Percentiles rank a stretch among this genome's conserved stretches.
These are phyloP conservation scores for Pentalonia nigronervosa DNA, from an alignment of 1,140 invertebrate genomes.

Conservation along the genomic window DNA sequence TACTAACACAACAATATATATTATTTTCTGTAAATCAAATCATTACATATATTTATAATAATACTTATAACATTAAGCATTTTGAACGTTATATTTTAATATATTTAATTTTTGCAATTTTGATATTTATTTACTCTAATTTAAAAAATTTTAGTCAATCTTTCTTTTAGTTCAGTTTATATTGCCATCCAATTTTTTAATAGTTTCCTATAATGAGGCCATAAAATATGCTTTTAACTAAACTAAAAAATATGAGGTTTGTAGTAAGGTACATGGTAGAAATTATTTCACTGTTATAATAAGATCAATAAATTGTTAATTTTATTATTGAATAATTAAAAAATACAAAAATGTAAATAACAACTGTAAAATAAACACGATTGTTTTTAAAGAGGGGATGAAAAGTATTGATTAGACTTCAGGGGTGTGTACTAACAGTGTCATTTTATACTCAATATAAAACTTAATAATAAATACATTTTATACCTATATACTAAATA, in stretches of 20 bases:
- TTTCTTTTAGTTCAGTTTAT: neutral
- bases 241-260: neutral
- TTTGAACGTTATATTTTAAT: neutral
- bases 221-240: neutral
- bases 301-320: neutral
- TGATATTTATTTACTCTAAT: neutral
- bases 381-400: constrained; percentile 6
- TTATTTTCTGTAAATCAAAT: neutral
- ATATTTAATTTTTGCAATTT: neutral
- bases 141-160: neutral
- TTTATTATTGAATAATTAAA: neutral
- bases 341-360: neutral
- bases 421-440: neutral
- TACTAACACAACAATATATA: neutral
- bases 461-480: constrained; percentile 2
- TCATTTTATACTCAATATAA: constrained; percentile 10
- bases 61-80: neutral
- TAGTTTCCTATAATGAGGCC: neutral
- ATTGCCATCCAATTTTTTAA: neutral
- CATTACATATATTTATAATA: neutral
- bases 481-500: neutral
- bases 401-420: constrained; percentile 42
- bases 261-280: neutral
- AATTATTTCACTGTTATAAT: neutral
- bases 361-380: constrained; percentile 1